Evolutionary conservation across 2,113 vertebrate genomes (phyloP).

Genomic region (Hippocampus abdominalis): DNA sequence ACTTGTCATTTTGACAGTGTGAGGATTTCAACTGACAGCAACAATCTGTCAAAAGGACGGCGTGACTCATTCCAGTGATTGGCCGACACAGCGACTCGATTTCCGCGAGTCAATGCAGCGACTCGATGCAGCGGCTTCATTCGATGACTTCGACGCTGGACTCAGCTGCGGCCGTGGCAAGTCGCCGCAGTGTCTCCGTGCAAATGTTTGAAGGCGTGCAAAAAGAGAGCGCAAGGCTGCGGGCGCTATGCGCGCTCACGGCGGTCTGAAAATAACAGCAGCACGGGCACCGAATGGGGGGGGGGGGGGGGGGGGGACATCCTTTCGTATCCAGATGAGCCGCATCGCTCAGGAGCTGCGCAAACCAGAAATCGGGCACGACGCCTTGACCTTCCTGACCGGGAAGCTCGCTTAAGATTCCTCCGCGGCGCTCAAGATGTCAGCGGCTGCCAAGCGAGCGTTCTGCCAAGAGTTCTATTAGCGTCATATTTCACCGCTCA

Average conservation of each 20-base stretch:
- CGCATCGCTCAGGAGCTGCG: background rate
- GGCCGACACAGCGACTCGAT: too few species aligned
- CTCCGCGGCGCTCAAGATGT: too few species aligned
- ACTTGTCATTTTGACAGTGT: too few species aligned
- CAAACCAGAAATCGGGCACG: background rate
- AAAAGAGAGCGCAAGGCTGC: background rate
- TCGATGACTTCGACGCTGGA: background rate
- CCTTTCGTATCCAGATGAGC: background rate
- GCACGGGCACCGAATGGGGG: background rate
- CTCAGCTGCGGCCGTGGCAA: background rate
- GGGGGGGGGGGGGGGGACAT: background rate
- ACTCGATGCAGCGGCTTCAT: background rate
- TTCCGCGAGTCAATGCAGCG: background rate
- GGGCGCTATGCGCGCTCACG: background rate
- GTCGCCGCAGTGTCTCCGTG: background rate
- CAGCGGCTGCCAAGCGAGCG: too few species aligned
- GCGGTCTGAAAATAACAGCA: background rate
- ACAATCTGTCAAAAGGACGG: too few species aligned
- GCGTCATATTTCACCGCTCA: background rate
- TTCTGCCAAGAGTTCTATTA: background rate
- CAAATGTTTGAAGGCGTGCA: background rate
- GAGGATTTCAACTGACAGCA: too few species aligned
- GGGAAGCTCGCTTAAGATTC: background rate
- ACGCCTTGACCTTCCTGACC: background rate
- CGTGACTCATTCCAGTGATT: too few species aligned